Percentiles rank a stretch among this genome's conserved stretches.
These are phyloP conservation scores for Myzus persicae DNA, from an alignment of 1,140 invertebrate genomes.

Conservation along the genomic window DNA sequence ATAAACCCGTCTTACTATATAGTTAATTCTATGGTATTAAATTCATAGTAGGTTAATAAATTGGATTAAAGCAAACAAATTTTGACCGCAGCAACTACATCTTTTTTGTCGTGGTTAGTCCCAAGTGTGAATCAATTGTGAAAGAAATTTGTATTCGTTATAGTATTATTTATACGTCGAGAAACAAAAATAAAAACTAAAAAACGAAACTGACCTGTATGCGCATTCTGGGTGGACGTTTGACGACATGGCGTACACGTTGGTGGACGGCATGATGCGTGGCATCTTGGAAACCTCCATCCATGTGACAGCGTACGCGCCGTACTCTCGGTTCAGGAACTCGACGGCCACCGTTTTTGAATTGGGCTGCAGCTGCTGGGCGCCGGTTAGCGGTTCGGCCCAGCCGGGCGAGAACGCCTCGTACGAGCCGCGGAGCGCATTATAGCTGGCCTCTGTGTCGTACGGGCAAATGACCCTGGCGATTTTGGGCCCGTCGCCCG, in stretches of 20 bases:
- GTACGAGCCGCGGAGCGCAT: conserved; percentile 64
- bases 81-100: too few relatives aligned
- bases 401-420: conserved; percentile 79
- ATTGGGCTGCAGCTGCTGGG: conserved; percentile 62
- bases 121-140: not conserved
- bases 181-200: not conserved
- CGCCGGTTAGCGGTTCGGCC: conserved; percentile 65
- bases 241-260: conserved; percentile 67
- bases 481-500: conserved; percentile 64
- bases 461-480: conserved; percentile 74
- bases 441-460: conserved; percentile 60
- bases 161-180: not conserved
- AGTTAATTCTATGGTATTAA: too few relatives aligned
- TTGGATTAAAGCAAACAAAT: not conserved
- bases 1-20: too few relatives aligned
- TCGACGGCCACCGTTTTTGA: conserved; percentile 74
- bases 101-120: not conserved
- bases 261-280: conserved; percentile 69
- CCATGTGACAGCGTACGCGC: conserved; percentile 78
- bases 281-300: conserved; percentile 80
- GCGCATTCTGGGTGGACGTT: conserved; percentile 69
- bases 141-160: not conserved
- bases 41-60: too few relatives aligned
- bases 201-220: conserved; percentile 72
- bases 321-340: conserved; percentile 70